Conservation (phyloP, 2,888 invertebrate genomes). For the Atrina japonica region DNA sequence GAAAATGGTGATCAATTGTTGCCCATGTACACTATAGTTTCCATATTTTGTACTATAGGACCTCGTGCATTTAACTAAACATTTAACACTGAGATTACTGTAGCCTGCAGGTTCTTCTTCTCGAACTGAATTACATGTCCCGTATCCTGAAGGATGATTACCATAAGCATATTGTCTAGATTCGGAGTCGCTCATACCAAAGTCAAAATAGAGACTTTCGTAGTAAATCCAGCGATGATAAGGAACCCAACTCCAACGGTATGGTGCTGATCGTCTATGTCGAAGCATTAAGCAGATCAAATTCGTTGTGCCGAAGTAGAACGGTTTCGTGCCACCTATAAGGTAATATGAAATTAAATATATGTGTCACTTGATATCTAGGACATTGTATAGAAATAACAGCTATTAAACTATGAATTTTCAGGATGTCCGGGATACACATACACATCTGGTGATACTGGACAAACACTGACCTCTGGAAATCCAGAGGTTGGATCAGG, state of each 20-base stretch:
- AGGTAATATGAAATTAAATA: too few species aligned
- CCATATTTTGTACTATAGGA: slow-evolving; percentile 18
- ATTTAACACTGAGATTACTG: slow-evolving; percentile 15
- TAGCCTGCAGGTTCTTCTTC: slow-evolving; percentile 18
- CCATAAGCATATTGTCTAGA: slow-evolving; percentile 3
- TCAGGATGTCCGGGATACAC: too few species aligned
- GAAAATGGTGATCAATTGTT: slow-evolving; percentile 26
- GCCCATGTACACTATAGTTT: background rate
- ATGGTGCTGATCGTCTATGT: slow-evolving; percentile 14
- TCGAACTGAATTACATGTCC: background rate
- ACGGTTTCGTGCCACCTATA: slow-evolving; percentile 20
- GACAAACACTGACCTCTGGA: too few species aligned
- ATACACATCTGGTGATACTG: too few species aligned
- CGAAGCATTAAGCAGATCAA: slow-evolving; percentile 21
- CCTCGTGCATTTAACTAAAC: slow-evolving; percentile 14
- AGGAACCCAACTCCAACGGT: slow-evolving; percentile 2
- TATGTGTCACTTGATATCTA: too few species aligned
- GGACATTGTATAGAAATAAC: too few species aligned
- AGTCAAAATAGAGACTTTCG: slow-evolving; percentile 15
- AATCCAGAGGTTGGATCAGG: too few species aligned
- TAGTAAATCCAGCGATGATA: slow-evolving; percentile 30
- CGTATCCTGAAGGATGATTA: background rate
- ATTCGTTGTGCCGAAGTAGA: slow-evolving; percentile 29
- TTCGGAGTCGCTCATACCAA: slow-evolving; percentile 3
- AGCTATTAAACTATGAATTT: too few species aligned